Percentiles rank a stretch among this genome's conserved stretches.
Conservation (phyloP, 2,113 vertebrate genomes). For the Mormyrus lacerda region DNA sequence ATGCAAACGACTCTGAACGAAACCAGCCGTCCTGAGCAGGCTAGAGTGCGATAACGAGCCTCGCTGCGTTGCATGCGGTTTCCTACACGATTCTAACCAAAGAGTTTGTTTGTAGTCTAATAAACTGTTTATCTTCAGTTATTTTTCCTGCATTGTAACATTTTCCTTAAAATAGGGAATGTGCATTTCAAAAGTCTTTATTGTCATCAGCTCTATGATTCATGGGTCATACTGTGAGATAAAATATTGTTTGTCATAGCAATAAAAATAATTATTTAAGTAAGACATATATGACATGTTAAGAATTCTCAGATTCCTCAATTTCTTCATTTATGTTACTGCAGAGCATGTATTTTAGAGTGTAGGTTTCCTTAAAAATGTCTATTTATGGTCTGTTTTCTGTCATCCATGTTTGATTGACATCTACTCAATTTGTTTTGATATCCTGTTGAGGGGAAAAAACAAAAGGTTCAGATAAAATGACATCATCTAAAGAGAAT, state of each 20-base stretch:
- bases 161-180: neutral
- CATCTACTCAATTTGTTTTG: neutral
- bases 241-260: neutral
- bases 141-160: neutral
- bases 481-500: slow-evolving; percentile 4
- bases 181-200: neutral
- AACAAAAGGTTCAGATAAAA: neutral
- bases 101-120: neutral
- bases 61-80: neutral
- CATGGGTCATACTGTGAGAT: neutral
- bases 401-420: slow-evolving; percentile 4
- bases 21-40: neutral
- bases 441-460: neutral
- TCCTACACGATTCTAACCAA: neutral
- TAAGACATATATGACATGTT: neutral
- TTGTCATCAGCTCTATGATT: neutral
- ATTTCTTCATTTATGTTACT: neutral
- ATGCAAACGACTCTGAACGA: slow-evolving; percentile 18
- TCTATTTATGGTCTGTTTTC: neutral
- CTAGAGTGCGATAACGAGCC: neutral
- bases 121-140: neutral
- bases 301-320: neutral
- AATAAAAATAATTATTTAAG: neutral
- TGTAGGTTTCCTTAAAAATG: neutral
- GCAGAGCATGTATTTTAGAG: neutral